Evolutionary conservation across 2,888 invertebrate species (phyloP), one percentile per base, ranked within the genome.

Genomic region (Apotomis turbidana): DNA sequence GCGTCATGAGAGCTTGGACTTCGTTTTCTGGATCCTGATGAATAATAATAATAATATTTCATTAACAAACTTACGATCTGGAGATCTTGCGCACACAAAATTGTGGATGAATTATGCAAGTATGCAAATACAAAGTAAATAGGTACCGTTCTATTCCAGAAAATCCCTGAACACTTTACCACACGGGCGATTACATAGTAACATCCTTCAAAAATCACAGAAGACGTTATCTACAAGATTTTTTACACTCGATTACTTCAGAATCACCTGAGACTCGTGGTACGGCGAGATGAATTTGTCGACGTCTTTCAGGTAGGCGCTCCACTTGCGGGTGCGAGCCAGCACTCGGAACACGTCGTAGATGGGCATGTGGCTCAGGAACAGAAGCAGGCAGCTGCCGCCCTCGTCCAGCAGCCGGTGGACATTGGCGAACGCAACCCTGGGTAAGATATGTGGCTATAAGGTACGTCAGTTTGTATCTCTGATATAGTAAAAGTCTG

Each of bases 311-410:
- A 96, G 95, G 77, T 95, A 96, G 3, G 83, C 78, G 38, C 88
- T 83, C 94, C 96, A 96, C 77, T 90, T 89, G 0, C 89, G 84
- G 69, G 90, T 54, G 55, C 54, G 58, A 4, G 94, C 89, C 74
- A 96, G 81, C 54, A 86, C 88, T 64, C 94, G 90, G 82, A 95
- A 96, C 1, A 95, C 92, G 27, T 95, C 94, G 80, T 94, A 96
- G 4, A 95, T 93, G 0, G 95, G 94, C 82, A 95, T 95, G 62
- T 89, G 92, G 0, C 95, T 95, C 49, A 96, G 83, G 77, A 96
- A 96, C 13, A 95, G 93, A 1, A 96, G 79, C 12, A 96, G 82
- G 55, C 94, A 93, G 78, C 95, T 95, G 5, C 96, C 96, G 9
- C 94, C 94, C 0, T 94, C 94, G 75, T 88, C 91, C 13, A 96